Evolutionary conservation across 2,797 vertebrate species (phyloP).

Genomic region (Falco novaeseelandiae): DNA sequence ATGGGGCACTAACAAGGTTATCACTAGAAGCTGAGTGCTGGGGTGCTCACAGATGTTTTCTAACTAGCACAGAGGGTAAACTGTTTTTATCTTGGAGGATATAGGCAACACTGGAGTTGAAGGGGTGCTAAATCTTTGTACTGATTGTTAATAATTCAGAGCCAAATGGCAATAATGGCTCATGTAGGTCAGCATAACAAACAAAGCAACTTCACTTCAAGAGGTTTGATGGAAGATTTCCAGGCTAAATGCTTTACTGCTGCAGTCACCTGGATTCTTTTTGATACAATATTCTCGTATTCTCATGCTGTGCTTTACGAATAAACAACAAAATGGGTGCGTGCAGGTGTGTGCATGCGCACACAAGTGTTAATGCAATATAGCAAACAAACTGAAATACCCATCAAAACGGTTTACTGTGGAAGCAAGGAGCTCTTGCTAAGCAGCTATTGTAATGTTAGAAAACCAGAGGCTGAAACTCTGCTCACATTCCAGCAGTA

Average conservation of each 20-base stretch:
- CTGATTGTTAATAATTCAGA: constrained; percentile 80
- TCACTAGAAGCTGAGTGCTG: constrained; percentile 73
- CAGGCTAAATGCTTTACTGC: constrained; percentile 52
- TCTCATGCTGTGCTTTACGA: constrained; percentile 46
- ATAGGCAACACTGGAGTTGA: constrained; percentile 65
- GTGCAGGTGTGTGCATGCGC: background rate
- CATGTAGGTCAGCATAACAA: constrained; percentile 71
- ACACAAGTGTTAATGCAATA: background rate
- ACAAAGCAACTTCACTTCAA: constrained; percentile 60
- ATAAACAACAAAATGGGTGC: constrained; percentile 24
- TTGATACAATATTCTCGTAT: constrained; percentile 48
- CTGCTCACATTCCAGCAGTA: background rate
- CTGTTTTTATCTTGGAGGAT: constrained; percentile 67
- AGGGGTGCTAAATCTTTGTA: constrained; percentile 74
- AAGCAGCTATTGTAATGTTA: background rate
- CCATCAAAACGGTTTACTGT: background rate
- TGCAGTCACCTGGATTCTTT: constrained; percentile 62
- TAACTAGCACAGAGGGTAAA: constrained; percentile 67
- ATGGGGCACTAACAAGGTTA: constrained; percentile 80
- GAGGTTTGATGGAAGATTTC: constrained; percentile 62
- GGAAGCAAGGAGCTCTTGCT: constrained; percentile 28
- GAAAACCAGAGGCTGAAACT: constrained; percentile 34
- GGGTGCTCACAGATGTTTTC: constrained; percentile 71
- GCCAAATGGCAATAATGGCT: constrained; percentile 71
- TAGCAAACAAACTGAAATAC: constrained; percentile 30